phyloP scores from a whole-genome alignment of 1,140 invertebrate genomes.

The Cydia fagiglandana region DNA sequence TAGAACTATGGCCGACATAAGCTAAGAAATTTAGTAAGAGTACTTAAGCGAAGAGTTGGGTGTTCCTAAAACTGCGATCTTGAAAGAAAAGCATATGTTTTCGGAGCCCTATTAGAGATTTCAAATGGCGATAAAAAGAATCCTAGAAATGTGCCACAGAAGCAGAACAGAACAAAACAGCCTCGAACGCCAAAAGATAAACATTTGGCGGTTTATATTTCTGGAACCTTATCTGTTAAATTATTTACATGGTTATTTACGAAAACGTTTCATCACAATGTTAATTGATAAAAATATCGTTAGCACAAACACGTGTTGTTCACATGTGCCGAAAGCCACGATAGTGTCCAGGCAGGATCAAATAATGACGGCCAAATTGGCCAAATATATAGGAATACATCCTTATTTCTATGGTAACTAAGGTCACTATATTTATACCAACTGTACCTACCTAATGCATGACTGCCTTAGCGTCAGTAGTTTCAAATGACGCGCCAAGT shows the following conservation, averaged over 20 bases:
- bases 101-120: no score
- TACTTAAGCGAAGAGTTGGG: no score
- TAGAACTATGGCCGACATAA: no score
- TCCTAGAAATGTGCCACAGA: not conserved
- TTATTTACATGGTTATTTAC: constrained; percentile 9
- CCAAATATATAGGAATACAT: no score
- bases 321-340: constrained; percentile 9
- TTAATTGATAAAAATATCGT: constrained; percentile 23
- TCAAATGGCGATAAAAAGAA: no score
- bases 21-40: no score
- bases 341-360: not conserved
- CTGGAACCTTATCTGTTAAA: constrained; percentile 2
- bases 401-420: no score
- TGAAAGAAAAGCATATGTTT: no score
- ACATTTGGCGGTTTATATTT: not conserved
- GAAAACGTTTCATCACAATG: constrained; percentile 24
- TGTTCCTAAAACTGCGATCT: no score
- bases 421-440: not conserved
- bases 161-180: not conserved
- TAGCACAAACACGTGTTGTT: constrained; percentile 19
- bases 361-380: no score
- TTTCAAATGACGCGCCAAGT: constrained; percentile 2
- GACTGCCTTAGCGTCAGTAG: not conserved
- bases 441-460: not conserved
- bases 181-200: not conserved